Percentiles rank a stretch among this genome's conserved stretches.
Evolutionary conservation across 2,797 vertebrate species (phyloP).

Genomic region (Pachyuromys duprasi): DNA sequence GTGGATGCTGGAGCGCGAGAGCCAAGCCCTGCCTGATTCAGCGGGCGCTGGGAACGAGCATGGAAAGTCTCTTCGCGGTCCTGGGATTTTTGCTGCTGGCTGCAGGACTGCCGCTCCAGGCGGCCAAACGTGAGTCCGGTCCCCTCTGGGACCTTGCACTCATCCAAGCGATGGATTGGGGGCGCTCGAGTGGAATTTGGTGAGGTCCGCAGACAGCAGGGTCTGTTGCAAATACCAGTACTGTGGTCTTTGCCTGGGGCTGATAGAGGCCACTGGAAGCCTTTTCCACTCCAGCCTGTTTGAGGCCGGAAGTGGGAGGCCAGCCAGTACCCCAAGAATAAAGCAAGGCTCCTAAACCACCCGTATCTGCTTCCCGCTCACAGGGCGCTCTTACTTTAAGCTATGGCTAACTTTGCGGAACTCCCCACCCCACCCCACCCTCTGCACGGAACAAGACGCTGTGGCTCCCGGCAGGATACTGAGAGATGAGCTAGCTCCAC

Average conservation of each 20-base stretch:
- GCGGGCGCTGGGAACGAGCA: conserved; percentile 67
- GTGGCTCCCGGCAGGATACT: background rate
- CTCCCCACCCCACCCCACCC: too few species aligned
- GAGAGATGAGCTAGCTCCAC: too few species aligned
- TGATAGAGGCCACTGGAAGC: background rate
- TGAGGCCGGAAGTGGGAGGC: too few species aligned
- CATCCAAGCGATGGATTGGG: background rate
- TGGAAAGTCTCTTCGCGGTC: conserved; percentile 82
- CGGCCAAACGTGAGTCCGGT: conserved; percentile 91
- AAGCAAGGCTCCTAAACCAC: background rate
- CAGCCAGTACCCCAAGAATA: background rate
- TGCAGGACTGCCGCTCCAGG: conserved; percentile 81
- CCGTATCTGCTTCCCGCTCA: background rate
- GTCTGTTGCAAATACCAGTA: background rate
- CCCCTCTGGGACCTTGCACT: background rate
- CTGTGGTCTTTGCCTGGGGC: background rate
- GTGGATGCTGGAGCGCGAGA: conserved; percentile 4
- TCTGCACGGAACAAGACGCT: background rate
- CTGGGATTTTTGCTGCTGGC: conserved; percentile 83
- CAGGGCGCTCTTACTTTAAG: background rate
- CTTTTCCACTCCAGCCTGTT: background rate
- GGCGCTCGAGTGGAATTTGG: background rate
- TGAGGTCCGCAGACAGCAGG: background rate
- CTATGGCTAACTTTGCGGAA: background rate
- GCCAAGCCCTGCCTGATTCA: background rate